Percentiles rank a stretch among this genome's conserved stretches.
These are phyloP conservation scores for Trogon surrucura DNA, from an alignment of 2,113 vertebrate genomes.

Conservation along the genomic window DNA sequence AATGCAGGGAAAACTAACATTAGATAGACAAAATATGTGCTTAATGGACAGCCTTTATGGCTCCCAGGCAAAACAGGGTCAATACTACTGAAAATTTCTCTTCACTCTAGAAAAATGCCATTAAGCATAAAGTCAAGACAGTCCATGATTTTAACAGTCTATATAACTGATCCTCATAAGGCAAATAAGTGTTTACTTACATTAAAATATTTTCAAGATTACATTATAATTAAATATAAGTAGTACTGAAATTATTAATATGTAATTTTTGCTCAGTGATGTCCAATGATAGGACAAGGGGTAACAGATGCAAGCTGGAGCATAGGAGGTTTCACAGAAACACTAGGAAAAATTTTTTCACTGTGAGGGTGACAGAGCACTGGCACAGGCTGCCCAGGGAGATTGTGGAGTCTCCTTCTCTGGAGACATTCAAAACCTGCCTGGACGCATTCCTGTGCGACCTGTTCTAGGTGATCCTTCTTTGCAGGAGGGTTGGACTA, in stretches of 20 bases:
- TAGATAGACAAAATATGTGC: rapidly evolving
- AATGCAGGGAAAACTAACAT: background rate
- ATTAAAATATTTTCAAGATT: background rate
- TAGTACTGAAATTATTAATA: background rate
- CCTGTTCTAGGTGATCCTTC: no score
- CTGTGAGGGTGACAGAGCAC: no score
- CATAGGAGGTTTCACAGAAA: no score
- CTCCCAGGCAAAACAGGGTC: background rate
- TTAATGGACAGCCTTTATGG: background rate
- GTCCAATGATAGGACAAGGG: no score
- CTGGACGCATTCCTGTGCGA: no score
- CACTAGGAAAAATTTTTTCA: no score
- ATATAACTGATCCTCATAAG: background rate
- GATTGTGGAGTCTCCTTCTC: no score
- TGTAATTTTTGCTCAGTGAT: background rate
- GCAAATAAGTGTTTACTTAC: background rate
- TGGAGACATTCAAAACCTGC: no score
- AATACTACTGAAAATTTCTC: background rate
- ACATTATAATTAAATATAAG: no score
- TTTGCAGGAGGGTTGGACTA: no score
- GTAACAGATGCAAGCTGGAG: no score
- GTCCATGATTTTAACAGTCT: background rate
- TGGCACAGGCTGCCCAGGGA: no score
- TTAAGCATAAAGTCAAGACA: background rate
- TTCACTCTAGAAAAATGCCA: background rate